phyloP scores from a whole-genome alignment of 2,888 invertebrate species.

The Dasysyrphus tricinctus region DNA sequence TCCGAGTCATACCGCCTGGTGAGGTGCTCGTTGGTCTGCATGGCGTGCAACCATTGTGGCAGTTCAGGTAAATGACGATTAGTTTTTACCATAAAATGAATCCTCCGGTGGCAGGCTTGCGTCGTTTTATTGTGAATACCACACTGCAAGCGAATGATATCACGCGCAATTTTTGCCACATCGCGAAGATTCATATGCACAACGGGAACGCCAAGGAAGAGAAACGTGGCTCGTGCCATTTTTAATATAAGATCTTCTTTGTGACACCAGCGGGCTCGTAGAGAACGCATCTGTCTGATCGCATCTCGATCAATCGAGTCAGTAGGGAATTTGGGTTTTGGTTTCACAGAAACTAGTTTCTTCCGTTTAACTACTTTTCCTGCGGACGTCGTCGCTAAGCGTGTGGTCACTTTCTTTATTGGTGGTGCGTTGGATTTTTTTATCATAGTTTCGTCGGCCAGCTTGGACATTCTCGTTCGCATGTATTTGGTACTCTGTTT shows the following conservation, averaged over 20 bases:
- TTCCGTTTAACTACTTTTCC: conserved; percentile 59
- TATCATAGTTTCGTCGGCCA: conserved; percentile 19
- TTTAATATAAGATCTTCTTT: conserved; percentile 89
- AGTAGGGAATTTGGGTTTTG: conserved; percentile 78
- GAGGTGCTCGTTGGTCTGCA: conserved; percentile 85
- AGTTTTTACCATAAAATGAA: conserved; percentile 86
- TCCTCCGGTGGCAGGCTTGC: conserved; percentile 87
- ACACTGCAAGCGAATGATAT: conserved; percentile 85
- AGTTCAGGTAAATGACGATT: conserved; percentile 86
- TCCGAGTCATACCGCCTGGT: conserved; percentile 81
- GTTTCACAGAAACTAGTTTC: conserved; percentile 25
- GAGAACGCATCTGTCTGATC: conserved; percentile 86
- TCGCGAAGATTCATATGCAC: conserved; percentile 78
- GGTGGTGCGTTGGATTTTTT: conserved; percentile 2
- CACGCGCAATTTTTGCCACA: conserved; percentile 84
- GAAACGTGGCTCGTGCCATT: conserved; percentile 87
- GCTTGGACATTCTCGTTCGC: conserved; percentile 57
- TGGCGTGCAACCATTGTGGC: conserved; percentile 86
- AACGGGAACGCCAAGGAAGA: conserved; percentile 84
- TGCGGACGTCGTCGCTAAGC: conserved; percentile 37
- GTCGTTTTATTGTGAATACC: conserved; percentile 88
- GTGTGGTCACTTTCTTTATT: conserved; percentile 47
- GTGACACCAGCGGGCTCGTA: conserved; percentile 87
- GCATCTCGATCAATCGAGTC: conserved; percentile 88
- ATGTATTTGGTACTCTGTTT: conserved; percentile 49